phyloP scores from a whole-genome alignment of 2,797 vertebrate genomes.

The Lycodopsis pacificus region DNA sequence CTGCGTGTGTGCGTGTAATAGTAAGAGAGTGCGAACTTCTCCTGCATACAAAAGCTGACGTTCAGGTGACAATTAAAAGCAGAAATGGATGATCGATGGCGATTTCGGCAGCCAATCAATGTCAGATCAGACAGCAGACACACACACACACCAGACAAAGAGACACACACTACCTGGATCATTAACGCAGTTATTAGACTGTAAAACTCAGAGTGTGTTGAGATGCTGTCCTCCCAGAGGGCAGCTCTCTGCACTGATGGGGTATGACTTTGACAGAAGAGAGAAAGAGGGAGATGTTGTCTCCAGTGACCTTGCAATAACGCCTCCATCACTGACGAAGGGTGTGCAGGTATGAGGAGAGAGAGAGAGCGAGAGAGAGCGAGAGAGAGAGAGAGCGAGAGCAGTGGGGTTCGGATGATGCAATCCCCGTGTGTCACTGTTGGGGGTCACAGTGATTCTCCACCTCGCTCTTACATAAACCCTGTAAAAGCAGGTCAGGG shows the following conservation, averaged over 20 bases:
- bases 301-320: constrained; percentile 33
- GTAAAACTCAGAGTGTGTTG: constrained; percentile 14
- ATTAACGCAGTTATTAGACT: constrained; percentile 39
- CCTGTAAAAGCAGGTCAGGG: constrained; percentile 43
- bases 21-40: constrained; percentile 58
- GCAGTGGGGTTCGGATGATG: constrained; percentile 1
- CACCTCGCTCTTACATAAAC: constrained; percentile 18
- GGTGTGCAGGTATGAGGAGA: constrained; percentile 21
- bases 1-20: constrained; percentile 34
- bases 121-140: constrained; percentile 20
- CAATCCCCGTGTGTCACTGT: neutral
- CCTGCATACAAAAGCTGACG: constrained; percentile 70
- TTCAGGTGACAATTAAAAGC: constrained; percentile 65
- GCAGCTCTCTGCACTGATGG: constrained; percentile 9
- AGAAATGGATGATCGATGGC: constrained; percentile 49
- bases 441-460: constrained; percentile 8
- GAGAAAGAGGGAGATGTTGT: neutral
- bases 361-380: neutral
- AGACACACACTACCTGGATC: constrained; percentile 26
- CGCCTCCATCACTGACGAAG: constrained; percentile 13
- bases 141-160: constrained; percentile 4
- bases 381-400: constrained; percentile 7
- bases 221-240: constrained; percentile 20
- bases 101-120: constrained; percentile 43
- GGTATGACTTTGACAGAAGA: constrained; percentile 27